A percentile compares a stretch with the other conserved stretches of the same genome.
phyloP scores from a whole-genome alignment of 2,113 vertebrate species.

The Naja naja region DNA sequence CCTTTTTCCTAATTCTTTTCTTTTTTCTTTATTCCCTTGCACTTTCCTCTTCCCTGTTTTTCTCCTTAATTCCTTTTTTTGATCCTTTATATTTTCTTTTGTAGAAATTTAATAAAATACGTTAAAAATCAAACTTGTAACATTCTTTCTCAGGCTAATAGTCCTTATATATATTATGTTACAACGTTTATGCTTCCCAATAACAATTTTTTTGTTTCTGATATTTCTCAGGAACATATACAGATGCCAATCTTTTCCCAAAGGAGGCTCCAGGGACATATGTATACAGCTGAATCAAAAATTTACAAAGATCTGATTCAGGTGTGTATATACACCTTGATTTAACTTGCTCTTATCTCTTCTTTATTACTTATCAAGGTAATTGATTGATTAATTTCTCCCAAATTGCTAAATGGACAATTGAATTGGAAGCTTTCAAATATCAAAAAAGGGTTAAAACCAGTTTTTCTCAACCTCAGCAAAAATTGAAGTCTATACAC shows the following conservation, averaged over 20 bases:
- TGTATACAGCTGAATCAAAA: background rate
- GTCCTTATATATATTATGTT: background rate
- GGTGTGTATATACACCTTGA: background rate
- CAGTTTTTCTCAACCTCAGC: too few species aligned
- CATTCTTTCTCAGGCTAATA: background rate
- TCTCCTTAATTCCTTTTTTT: too few species aligned
- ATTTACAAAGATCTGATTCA: background rate
- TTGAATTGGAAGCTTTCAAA: background rate
- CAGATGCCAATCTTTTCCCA: background rate
- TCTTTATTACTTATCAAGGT: background rate
- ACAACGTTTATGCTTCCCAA: background rate
- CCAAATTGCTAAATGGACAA: background rate
- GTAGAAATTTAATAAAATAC: too few species aligned
- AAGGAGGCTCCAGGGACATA: background rate
- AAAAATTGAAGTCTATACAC: too few species aligned
- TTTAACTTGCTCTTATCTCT: background rate
- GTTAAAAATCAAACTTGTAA: too few species aligned
- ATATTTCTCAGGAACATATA: background rate
- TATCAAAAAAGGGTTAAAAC: background rate
- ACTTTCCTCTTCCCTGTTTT: too few species aligned
- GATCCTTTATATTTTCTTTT: too few species aligned
- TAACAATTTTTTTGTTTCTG: background rate
- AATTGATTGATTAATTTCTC: background rate
- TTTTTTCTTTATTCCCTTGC: too few species aligned
- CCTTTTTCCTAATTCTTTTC: too few species aligned